These are phyloP conservation scores for Sinocyclocheilus anophthalmus DNA, from an alignment of 2,113 vertebrate species.

Conservation along the genomic window DNA sequence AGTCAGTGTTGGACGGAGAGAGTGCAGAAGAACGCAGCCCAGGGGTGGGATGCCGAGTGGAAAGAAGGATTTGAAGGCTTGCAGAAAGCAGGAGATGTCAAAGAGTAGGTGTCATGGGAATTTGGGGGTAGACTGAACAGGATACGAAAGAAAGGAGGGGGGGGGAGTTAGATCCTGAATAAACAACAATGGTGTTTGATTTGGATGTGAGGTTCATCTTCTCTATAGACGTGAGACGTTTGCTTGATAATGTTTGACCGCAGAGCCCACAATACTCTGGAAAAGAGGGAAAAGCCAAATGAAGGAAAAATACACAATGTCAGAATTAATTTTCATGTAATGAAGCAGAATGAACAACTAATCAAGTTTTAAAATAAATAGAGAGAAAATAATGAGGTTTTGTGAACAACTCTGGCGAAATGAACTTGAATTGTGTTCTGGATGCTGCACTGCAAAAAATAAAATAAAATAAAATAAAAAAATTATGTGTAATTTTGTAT, in stretches of 20 bases:
- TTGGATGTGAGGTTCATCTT: constrained; percentile 35
- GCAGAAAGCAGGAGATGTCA: constrained; percentile 20
- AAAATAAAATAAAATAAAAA: neutral
- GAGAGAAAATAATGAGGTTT: constrained; percentile 15
- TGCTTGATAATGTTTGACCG: constrained; percentile 31
- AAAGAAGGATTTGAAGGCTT: constrained; percentile 31
- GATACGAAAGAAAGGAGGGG: neutral
- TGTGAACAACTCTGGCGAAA: neutral
- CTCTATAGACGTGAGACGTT: constrained; percentile 1
- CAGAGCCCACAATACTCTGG: constrained; percentile 18
- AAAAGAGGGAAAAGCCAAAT: constrained; percentile 13
- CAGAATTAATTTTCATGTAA: constrained; percentile 26
- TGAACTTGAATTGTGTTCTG: neutral
- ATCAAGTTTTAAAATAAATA: constrained; percentile 10
- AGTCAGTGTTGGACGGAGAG: constrained; percentile 20
- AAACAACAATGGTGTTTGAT: constrained; percentile 42
- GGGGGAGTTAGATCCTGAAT: constrained; percentile 3
- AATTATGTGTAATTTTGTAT: neutral
- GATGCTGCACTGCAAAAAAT: neutral
- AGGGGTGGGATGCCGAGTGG: constrained; percentile 2
- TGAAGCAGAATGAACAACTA: constrained; percentile 28
- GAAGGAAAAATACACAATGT: constrained; percentile 28
- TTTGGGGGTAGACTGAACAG: constrained; percentile 30
- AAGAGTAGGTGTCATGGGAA: constrained; percentile 22
- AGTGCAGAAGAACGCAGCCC: constrained; percentile 21